Evolutionary conservation across 2,113 vertebrate genomes (phyloP), one percentile per base, ranked within the genome.

Genomic region (Xiphophorus couchianus): DNA sequence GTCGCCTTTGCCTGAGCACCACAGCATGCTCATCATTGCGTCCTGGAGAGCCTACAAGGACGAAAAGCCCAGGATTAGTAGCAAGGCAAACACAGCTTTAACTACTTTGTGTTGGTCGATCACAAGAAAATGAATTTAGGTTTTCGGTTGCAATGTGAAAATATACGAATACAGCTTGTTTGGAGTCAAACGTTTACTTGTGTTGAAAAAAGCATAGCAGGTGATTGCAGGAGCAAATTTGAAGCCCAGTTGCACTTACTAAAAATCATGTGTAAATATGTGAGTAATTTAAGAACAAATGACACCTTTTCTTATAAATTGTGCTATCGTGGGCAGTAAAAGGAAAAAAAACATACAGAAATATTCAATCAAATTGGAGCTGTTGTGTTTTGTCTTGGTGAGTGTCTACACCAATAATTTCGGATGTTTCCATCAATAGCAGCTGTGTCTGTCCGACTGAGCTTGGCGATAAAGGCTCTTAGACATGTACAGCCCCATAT

Each of bases 21-120:
- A 99, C 83, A 99, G 92, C n/a, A 96, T 95, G 93, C 97, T 99
- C 96, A 98, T 97, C 95, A 97, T 97, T n/a, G 98, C 97, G 86
- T 98, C 97, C 89, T 97, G 97, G 71, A 99, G 90, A 66, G 97
- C 94, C 98, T 99, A 27, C 33, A 62, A 31, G 83, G 35, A 89
- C 58, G 60, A n/a, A 71, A 7, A 31, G 5, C 2, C 3, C 42
- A 11, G 39, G 37, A 61, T 10, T 42, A 31, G 17, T 14, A 25
- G 33, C 12, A 3, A 29, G 17, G 3, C 7, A 13, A 30, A 63
- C 14, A 51, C 29, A 9, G 17, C 5, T 19, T 44, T 19, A 17
- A 19, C 17, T 19, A 48, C 44, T 19, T 7, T 6, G 5, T 6
- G 5, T 19, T 48, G 44, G 17, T 48, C 44, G 0, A 42, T 48